Evolutionary conservation across 1,140 invertebrate species (phyloP), one percentile per base, ranked within the genome.

Genomic region (Leptinotarsa defecta): DNA sequence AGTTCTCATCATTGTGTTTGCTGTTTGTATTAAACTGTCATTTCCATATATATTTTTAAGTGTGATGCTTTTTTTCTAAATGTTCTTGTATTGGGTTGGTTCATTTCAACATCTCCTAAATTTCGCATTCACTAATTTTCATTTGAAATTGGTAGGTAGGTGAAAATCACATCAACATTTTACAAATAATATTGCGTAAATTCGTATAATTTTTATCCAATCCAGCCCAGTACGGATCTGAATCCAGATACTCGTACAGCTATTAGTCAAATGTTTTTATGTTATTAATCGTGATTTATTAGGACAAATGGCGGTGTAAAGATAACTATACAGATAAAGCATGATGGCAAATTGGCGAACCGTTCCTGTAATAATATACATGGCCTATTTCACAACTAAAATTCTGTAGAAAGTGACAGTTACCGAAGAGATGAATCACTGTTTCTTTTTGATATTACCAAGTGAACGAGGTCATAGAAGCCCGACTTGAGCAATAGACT

Each of bases 181-280:
- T 43, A 43, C 34, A 3, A 3, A 43, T 43, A 43, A 43, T 43
- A 43, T 11, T 43, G 8, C 8, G 8, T 43, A 43, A 11, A 11
- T 43, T 43, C 34, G 1, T 43, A 43, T 43, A 8, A 43, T 11
- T 43, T 43, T 43, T 3, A n/a, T 57, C 4, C 52, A n/a, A 57
- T 57, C 5, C 5, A 57, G 6, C 6, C n/a, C 4, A 57, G 6
- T 57, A 57, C 52, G 52, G 52, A n/a, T n/a, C 52, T 57, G 52
- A 57, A 57, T 57, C 15, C n/a, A 57, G 13, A 57, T n/a, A 57
- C 52, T 19, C 52, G 17, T 17, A 57, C 15, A 57, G 52, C 52
- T 57, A 57, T 57, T 57, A 57, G 52, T 57, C 52, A 57, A 57
- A 57, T 57, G 52, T 57, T 57, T 57, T 57, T 57, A 13, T 57